Base-by-base conservation (phyloP, 2,797 vertebrate species). In the Sorex maritimensis region DNA sequence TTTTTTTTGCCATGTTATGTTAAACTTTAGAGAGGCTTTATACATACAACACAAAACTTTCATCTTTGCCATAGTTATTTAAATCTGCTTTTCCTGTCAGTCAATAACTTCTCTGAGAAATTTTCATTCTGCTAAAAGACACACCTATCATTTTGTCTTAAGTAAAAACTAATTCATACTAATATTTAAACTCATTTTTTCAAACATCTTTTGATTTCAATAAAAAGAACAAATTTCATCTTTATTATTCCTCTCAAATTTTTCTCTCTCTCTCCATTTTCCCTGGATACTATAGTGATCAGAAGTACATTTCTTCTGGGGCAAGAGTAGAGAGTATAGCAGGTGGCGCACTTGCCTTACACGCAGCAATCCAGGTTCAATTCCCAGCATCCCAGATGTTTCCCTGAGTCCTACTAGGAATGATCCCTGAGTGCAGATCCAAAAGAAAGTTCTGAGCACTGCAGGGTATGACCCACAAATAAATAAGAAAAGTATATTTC, bases 171-270 rank as follows among this genome's bases (percentile, higher is more conserved):
- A 89, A 88, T 30, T 44, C 14, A 71, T 71, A 88, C 67, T 44
- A 82, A 14, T 75, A 79, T 74, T 78, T 90, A 81, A 55, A 77
- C 23, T 41, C 79, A 17, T 55, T 30, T 71, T 15, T 68, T 69
- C 65, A 79, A 94, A 87, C 71, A 41, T 67, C 2, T 34, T 89
- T 82, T 93, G 26, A 38, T 81, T 83, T 82, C 26, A 87, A 74
- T 84, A 63, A 65, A 75, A 73, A 46, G 80, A 81, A 65, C 28
- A 44, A 5, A 80, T 67, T 87, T 91, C 8, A 67, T 23, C 30
- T 84, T 84, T 78, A 77, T 19, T 72, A 63, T 71, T 72, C 55
- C 23, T 52, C 19, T 3, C 26, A 49, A 80, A 12, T 61, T 85
- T 69, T 79, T 26, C 38, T 26, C 69, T 73, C 52, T 34, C 73